Evolutionary conservation across 92 coral and sea anemone genomes (phyloP), one percentile per base, ranked within the genome.

Genomic region (Porites cylindrica): DNA sequence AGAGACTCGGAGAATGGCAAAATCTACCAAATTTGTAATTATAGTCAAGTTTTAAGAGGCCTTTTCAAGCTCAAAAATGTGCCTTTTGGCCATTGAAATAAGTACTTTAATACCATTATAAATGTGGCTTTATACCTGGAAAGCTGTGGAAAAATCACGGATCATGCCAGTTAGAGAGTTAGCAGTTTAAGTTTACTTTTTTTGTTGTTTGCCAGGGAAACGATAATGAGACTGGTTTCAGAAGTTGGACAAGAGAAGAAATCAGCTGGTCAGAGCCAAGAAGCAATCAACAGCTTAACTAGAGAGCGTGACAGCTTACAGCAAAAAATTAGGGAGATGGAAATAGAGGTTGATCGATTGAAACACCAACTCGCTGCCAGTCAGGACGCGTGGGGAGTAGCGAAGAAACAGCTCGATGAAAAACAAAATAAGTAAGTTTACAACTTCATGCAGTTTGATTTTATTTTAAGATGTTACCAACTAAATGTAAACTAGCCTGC

Each of bases 221-320:
- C 99, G 10, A 97, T 97, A 23, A 97, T 93, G 98, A 93, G 99
- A 58, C 83, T 97, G 67, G 99, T 97, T n/a, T 93, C 96, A 62
- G 99, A 97, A 75, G 96, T 97, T 2, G 98, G 99, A 38, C 95
- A 94, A 58, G 99, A 95, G 85, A 97, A 95, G 91, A 97, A 97
- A 84, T 88, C 96, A n/a, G 47, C 96, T n/a, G 90, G 84, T 70
- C 91, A 90, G 38, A 89, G 89, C 82, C 93, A 93, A 73, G 96
- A 95, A 29, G 79, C 91, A 14, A 80, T 95, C 88, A 93, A 88
- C 54, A 24, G 83, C 66, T 74, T 95, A 82, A 94, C 92, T 14
- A 63, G 97, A 62, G 98, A 97, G 63, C 89, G 96, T 3, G 99
- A 97, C 75, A 79, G 75, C 56, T 68, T 97, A 32, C 97, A 92